phyloP scores from a whole-genome alignment of 2,113 vertebrate genomes.

The Upupa epops region DNA sequence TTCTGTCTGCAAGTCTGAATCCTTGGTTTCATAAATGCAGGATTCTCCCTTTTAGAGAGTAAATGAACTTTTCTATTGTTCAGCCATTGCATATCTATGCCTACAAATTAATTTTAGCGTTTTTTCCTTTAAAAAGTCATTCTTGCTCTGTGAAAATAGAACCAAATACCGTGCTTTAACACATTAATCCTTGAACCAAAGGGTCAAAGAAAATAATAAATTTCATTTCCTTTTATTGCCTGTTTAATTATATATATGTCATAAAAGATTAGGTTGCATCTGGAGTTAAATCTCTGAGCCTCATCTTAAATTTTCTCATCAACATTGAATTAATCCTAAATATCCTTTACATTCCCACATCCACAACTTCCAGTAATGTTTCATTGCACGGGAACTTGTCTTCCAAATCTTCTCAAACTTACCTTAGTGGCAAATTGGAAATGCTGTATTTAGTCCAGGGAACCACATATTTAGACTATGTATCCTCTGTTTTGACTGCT shows the following conservation, averaged over 20 bases:
- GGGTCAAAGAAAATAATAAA: conserved; percentile 41
- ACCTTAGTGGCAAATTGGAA: background rate
- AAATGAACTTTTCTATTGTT: background rate
- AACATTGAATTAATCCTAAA: conserved; percentile 45
- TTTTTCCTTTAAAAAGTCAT: background rate
- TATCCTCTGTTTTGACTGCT: background rate
- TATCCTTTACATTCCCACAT: background rate
- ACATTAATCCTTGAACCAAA: background rate
- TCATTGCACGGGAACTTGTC: background rate
- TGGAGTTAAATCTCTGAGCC: conserved; percentile 42
- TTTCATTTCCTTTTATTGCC: conserved; percentile 56
- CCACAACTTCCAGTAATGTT: background rate
- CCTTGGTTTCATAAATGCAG: background rate
- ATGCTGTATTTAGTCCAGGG: background rate
- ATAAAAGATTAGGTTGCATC: conserved; percentile 55
- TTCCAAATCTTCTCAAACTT: background rate
- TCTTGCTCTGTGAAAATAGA: background rate
- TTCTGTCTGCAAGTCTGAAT: background rate
- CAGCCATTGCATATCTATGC: background rate
- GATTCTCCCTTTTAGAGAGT: background rate
- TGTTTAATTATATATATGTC: conserved; percentile 58
- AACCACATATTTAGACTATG: background rate
- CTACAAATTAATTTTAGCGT: background rate
- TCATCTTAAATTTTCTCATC: conserved; percentile 52
- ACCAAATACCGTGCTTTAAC: background rate